These are phyloP conservation scores for Chaenodraco wilsoni DNA, from an alignment of 2,797 vertebrate genomes.

Conservation along the genomic window DNA sequence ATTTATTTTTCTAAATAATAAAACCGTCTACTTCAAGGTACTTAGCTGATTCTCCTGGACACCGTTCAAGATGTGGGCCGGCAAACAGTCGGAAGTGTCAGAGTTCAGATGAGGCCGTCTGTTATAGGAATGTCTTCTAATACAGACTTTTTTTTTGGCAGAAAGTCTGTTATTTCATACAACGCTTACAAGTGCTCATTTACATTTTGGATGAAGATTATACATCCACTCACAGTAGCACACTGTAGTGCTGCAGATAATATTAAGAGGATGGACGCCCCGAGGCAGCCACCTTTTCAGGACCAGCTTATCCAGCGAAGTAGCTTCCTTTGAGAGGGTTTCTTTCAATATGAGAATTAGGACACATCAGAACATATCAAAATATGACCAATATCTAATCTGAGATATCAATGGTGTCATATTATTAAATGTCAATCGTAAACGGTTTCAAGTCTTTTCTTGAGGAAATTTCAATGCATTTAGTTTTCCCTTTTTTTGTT, in stretches of 20 bases:
- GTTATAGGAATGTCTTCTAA: slow-evolving; percentile 6
- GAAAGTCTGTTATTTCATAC: slow-evolving; percentile 17
- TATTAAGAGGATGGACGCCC: slow-evolving; percentile 36
- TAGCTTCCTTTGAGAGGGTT: slow-evolving; percentile 25
- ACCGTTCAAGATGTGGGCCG: not conserved
- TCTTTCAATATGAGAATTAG: slow-evolving; percentile 32
- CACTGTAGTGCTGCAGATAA: slow-evolving; percentile 17
- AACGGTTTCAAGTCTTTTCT: not conserved
- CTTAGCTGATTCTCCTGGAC: slow-evolving; percentile 19
- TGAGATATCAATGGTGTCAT: slow-evolving; percentile 13
- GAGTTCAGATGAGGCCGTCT: slow-evolving; percentile 30
- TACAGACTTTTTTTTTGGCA: slow-evolving; percentile 11
- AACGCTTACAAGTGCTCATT: slow-evolving; percentile 18
- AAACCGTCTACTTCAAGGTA: slow-evolving; percentile 1
- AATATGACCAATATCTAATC: slow-evolving; percentile 21
- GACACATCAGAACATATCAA: slow-evolving; percentile 18
- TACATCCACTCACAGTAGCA: slow-evolving; percentile 10
- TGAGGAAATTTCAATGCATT: not conserved
- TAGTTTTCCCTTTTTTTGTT: not conserved
- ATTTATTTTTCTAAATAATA: slow-evolving; percentile 2
- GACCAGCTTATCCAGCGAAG: slow-evolving; percentile 20
- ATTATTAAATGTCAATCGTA: not conserved
- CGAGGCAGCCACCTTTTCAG: slow-evolving; percentile 33
- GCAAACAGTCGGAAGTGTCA: slow-evolving; percentile 13
- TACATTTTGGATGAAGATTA: slow-evolving; percentile 26